A percentile compares a stretch with the other conserved stretches of the same genome.
phyloP scores from a whole-genome alignment of 2,113 vertebrate species.

The Monopterus albus region DNA sequence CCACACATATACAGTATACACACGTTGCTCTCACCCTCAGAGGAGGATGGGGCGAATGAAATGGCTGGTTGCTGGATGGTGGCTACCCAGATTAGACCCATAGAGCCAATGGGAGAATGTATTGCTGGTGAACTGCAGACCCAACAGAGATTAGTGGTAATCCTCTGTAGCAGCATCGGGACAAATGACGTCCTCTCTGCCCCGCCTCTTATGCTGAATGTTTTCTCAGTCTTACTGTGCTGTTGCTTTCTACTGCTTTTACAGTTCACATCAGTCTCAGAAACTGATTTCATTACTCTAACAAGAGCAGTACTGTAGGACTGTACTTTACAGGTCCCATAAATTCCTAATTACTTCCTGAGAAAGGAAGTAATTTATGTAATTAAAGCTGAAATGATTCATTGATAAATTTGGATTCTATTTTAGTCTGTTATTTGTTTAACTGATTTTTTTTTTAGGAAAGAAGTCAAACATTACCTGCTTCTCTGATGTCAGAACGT shows the following conservation, averaged over 20 bases:
- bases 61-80: constrained; percentile 18
- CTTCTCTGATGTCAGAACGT: too few relatives aligned
- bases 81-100: constrained; percentile 65
- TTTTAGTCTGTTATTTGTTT: too few relatives aligned
- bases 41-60: constrained; percentile 50
- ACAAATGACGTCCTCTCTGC: constrained; percentile 35
- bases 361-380: too few relatives aligned
- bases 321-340: neutral
- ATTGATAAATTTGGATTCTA: too few relatives aligned
- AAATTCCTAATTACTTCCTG: too few relatives aligned
- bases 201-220: neutral
- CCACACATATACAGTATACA: neutral
- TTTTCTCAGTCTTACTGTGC: constrained; percentile 13
- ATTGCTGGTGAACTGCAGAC: constrained; percentile 34
- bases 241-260: neutral
- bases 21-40: neutral
- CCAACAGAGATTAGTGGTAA: constrained; percentile 77
- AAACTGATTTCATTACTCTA: neutral
- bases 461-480: too few relatives aligned
- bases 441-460: too few relatives aligned
- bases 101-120: constrained; percentile 61
- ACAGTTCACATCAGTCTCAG: neutral
- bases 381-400: too few relatives aligned
- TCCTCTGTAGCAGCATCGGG: constrained; percentile 60
- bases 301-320: neutral